Evolutionary conservation across 1,140 invertebrate species (phyloP).

Genomic region (Halictus rubicundus): DNA sequence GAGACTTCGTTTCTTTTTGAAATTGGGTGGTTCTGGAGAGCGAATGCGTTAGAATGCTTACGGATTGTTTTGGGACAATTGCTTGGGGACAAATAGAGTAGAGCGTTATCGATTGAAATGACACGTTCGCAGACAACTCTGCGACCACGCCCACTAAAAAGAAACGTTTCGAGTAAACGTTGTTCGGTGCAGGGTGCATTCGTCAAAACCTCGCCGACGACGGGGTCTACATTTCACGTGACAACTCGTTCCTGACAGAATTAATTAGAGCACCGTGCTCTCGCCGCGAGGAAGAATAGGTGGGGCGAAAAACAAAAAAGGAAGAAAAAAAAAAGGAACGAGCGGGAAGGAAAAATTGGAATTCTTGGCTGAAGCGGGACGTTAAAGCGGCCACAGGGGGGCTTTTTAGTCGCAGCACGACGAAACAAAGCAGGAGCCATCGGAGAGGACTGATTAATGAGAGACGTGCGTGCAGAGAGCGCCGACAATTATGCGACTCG

Average conservation of each 20-base stretch:
- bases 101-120: no score
- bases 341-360: slow-evolving; percentile 18
- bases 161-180: no score
- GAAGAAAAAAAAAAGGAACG: background rate
- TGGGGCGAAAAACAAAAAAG: background rate
- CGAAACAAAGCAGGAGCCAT: slow-evolving; percentile 39
- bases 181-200: background rate
- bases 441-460: slow-evolving; percentile 60
- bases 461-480: slow-evolving; percentile 54
- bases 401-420: slow-evolving; percentile 25
- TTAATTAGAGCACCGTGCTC: slow-evolving; percentile 30
- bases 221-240: background rate
- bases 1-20: no score
- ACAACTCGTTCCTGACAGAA: slow-evolving; percentile 10
- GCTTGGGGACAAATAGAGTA: no score
- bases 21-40: no score
- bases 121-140: no score
- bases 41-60: no score
- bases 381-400: slow-evolving; percentile 3
- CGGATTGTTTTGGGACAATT: no score
- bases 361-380: slow-evolving; percentile 8
- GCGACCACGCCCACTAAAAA: no score
- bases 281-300: background rate
- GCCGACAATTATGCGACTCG: slow-evolving; percentile 52
- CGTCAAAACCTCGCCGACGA: background rate